Base-by-base conservation (phyloP, 1,140 invertebrate genomes). In the Rhopalosiphum padi region DNA sequence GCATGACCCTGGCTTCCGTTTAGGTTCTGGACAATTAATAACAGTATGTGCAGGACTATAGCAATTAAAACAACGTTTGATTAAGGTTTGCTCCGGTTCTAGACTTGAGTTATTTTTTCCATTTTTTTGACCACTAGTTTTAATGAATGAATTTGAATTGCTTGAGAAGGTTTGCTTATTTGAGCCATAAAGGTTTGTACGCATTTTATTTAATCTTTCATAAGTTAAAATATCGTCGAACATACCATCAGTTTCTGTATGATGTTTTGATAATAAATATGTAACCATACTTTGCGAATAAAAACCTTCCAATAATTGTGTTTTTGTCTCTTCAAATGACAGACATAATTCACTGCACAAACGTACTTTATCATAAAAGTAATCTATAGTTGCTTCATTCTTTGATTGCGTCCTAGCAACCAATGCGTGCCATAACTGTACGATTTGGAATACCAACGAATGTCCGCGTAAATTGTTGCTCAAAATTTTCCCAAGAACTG, bases 151-250 rank as follows among this genome's bases (percentile, higher is more conserved):
- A 46, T 30, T 48, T 87, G 25, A 35, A 46, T 30, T 46, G n/a
- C n/a, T 89, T 22, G 51, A 89, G 9, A 51, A 51, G 11, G 21
- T 35, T 51, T 89, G 46, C 5, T 88, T 88, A n/a, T 37, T 53
- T 51, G 51, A 53, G 22, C 21, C n/a, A 51, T 35, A 35, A 18
- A n/a, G 48, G 18, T 22, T 30, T 35, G 48, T 89, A 51, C 30
- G 87, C n/a, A 89, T n/a, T 89, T 89, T 89, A 89, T 89, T 37
- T 35, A 89, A 89, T 35, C 51, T 11, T 89, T 89, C 87, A 89
- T 53, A 89, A 89, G 87, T 53, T 35, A n/a, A 25, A 51, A 89
- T 53, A 37, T 89, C 87, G 7, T 51, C 46, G 22, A 53, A 89
- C 46, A 85, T 85, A 85, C 6, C 30, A 30, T 86, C 83, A 46